Base-by-base conservation (phyloP, 2,113 vertebrate genomes). In the Opisthocomus hoazin region DNA sequence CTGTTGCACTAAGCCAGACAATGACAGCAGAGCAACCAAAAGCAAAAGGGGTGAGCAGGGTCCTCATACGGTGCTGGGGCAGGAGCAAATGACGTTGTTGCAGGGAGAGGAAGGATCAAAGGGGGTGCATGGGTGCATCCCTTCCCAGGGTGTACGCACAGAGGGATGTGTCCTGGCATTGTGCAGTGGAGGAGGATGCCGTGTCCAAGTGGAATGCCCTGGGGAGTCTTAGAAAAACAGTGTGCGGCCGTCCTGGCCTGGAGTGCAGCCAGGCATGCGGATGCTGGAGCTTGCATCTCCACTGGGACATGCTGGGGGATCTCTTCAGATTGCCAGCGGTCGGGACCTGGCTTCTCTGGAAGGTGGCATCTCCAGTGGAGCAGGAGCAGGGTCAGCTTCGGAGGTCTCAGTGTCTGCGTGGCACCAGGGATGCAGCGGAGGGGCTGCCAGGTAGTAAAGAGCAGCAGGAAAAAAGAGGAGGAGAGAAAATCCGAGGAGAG, bases 381-480 rank as follows among this genome's bases (percentile, higher is more conserved):
- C n/a, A 13, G 39, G 46, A 30, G 23, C 48, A 50, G 36, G 61
- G 54, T 13, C 46, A 39, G 39, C 61, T 48, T 50, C 3, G 0
- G 41, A 21, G 54, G 36, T 29, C 39, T 53, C 30, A 1, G 4
- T 54, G 73, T 20, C 46, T 0, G 1, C 1, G 11, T 51, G 78
- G 37, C 32, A 53, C 30, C n/a, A 2, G 2, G 34, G 23, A 46
- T 0, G 2, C 4, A 0, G 37, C 1, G 0, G 57, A 43, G 57
- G 43, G 11, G 34, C 50, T 53, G 51, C 64, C 34, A 17, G 32
- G 8, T 21, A 14, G 43, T 51, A 48, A 87, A 92, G 29, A 37
- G 50, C 63, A 76, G 45, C 36, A 58, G 3, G 39, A 29, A 39
- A 70, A 83, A 26, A 57, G 26, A 60, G 10, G 7, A 12, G 5